Evolutionary conservation across 2,113 vertebrate genomes (phyloP).

Genomic region (Phylloscopus trochilus): DNA sequence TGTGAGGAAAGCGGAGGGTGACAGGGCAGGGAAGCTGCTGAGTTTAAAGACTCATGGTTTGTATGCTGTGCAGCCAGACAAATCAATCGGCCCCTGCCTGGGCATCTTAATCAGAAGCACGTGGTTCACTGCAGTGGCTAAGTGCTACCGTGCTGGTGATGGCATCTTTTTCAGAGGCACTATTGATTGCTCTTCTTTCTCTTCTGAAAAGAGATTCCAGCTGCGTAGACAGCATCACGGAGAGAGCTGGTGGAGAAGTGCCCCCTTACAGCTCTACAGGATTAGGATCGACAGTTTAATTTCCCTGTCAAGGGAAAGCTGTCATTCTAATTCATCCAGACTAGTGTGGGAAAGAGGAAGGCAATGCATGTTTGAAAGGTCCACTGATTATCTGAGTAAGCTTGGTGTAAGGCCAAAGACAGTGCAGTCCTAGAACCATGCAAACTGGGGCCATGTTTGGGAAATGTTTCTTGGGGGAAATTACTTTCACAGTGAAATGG

Average conservation of each 20-base stretch:
- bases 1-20: not conserved
- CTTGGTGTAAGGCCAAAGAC: not conserved
- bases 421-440: not conserved
- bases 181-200: conserved; percentile 70
- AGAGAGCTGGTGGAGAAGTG: conserved; percentile 57
- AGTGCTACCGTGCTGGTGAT: conserved; percentile 54
- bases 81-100: conserved; percentile 41
- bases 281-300: conserved; percentile 65
- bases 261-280: conserved; percentile 38
- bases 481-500: not conserved
- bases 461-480: conserved; percentile 8
- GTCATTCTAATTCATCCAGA: conserved; percentile 16
- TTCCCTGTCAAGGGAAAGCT: conserved; percentile 20
- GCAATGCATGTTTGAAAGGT: conserved; percentile 21
- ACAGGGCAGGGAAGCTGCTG: not conserved
- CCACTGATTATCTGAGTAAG: conserved; percentile 33
- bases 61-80: conserved; percentile 28
- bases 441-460: not conserved
- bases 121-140: conserved; percentile 45
- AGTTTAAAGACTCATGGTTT: conserved; percentile 3
- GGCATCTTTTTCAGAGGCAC: conserved; percentile 65
- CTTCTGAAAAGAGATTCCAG: conserved; percentile 60
- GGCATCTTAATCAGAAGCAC: conserved; percentile 67
- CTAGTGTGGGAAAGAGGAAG: not conserved
- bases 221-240: conserved; percentile 48